These are phyloP conservation scores for Cordylochernes scorpioides DNA, from an alignment of 2,888 invertebrate genomes.

Conservation along the genomic window DNA sequence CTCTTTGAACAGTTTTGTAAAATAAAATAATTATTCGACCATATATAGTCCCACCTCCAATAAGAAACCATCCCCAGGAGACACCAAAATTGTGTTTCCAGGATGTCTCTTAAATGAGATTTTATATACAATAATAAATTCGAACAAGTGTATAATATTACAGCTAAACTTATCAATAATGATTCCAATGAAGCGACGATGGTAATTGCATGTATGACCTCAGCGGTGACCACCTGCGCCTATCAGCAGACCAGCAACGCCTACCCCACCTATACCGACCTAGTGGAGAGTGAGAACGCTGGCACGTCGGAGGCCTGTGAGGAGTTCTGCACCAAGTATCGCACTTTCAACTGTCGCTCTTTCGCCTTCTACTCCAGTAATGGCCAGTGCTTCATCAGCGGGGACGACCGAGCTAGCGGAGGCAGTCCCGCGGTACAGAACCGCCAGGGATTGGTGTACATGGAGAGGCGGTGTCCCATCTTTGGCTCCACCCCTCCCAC, in stretches of 20 bases:
- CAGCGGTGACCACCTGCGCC: slow-evolving; percentile 11
- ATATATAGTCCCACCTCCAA: too few relatives aligned
- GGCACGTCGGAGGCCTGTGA: slow-evolving; percentile 22
- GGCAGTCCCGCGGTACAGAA: slow-evolving; percentile 10
- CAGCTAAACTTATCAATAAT: too few relatives aligned
- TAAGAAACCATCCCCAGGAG: too few relatives aligned
- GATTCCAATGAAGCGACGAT: too few relatives aligned
- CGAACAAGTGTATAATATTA: too few relatives aligned
- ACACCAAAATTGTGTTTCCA: too few relatives aligned
- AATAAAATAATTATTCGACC: too few relatives aligned
- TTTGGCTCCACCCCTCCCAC: slow-evolving; percentile 6
- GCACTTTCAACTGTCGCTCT: slow-evolving; percentile 23
- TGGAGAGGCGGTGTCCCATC: slow-evolving; percentile 14
- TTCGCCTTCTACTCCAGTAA: slow-evolving; percentile 23
- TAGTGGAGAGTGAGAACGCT: slow-evolving; percentile 17
- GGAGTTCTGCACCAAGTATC: slow-evolving; percentile 20
- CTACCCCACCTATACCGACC: slow-evolving; percentile 16
- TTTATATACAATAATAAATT: too few relatives aligned
- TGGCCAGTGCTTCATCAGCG: slow-evolving; percentile 24
- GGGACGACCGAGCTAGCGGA: slow-evolving; percentile 15
- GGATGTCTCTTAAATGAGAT: too few relatives aligned
- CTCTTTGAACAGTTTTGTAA: too few relatives aligned
- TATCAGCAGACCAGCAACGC: slow-evolving; percentile 13
- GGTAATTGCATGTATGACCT: too few relatives aligned
- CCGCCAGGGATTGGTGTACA: slow-evolving; percentile 13